Evolutionary conservation across 2,888 invertebrate genomes (phyloP).

Genomic region (Amphipoea lucens): DNA sequence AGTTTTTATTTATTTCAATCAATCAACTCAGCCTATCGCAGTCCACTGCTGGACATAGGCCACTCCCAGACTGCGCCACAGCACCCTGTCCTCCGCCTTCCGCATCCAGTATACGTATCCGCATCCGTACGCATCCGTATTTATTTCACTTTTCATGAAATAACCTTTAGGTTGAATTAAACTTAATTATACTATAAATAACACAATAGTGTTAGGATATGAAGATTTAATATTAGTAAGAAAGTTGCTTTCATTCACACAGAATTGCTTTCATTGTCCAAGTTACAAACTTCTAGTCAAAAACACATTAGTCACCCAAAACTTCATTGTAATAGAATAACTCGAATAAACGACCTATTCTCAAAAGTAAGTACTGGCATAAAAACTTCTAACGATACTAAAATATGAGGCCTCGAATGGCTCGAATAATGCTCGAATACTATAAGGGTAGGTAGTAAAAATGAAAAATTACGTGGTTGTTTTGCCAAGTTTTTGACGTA

Average conservation of each 20-base stretch:
- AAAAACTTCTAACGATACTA: constrained; percentile 34
- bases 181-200: neutral
- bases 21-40: no score
- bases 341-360: constrained; percentile 20
- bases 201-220: neutral
- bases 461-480: constrained; percentile 50
- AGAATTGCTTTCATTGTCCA: neutral
- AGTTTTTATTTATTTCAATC: no score
- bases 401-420: constrained; percentile 28
- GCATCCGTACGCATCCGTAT: no score
- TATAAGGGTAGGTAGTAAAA: constrained; percentile 24
- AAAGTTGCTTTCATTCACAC: neutral
- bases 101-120: no score
- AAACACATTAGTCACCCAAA: constrained; percentile 13
- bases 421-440: constrained; percentile 5
- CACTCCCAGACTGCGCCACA: no score
- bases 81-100: no score
- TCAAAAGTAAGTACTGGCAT: constrained; percentile 3
- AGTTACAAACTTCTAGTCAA: neutral
- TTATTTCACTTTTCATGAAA: no score
- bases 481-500: constrained; percentile 33
- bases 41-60: no score
- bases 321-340: constrained; percentile 11
- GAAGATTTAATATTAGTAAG: neutral
- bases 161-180: neutral